Evolutionary conservation across 2,888 invertebrate genomes (phyloP), one percentile per base, ranked within the genome.

Genomic region (Leuctra nigra): DNA sequence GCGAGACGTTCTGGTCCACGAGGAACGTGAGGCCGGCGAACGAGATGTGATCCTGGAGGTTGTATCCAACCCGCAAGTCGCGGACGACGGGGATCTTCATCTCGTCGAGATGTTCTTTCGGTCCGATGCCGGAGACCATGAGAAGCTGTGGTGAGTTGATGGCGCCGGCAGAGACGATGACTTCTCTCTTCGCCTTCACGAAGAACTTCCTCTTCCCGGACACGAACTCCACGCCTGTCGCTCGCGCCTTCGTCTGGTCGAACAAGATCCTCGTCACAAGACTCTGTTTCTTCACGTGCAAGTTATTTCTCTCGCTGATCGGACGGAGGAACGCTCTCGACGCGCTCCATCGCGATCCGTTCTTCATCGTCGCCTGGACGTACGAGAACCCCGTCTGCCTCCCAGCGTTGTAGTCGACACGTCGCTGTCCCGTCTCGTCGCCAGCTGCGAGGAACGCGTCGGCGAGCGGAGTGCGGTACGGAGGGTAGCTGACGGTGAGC

Each of bases 81-180:
- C 75, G 73, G 0, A 80, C n/a, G 22, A 59, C 56, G 7, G 47
- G 24, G 4, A 59, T 56, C 1, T 46, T 50, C 58, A 79, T 66
- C 1, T 77, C 70, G 58, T 75, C 72, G 50, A 86, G 72, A 65
- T 85, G 80, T 2, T 87, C 80, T n/a, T n/a, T n/a, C n/a, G n/a
- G n/a, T n/a, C n/a, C n/a, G n/a, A n/a, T n/a, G n/a, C n/a, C n/a
- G n/a, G n/a, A n/a, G n/a, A n/a, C n/a, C n/a, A n/a, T n/a, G n/a
- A n/a, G n/a, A n/a, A n/a, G n/a, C n/a, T n/a, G n/a, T n/a, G n/a
- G n/a, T n/a, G n/a, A n/a, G n/a, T n/a, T n/a, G n/a, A n/a, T n/a
- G n/a, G n/a, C n/a, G 4, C 89, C 91, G 0, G 86, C 87, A 38
- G 84, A 80, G 35, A 91, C 62, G 56, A 91, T 85, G 0, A 91